A percentile compares a stretch with the other conserved stretches of the same genome.
Conservation (phyloP, 2,797 vertebrate species). For the Channa striata region DNA sequence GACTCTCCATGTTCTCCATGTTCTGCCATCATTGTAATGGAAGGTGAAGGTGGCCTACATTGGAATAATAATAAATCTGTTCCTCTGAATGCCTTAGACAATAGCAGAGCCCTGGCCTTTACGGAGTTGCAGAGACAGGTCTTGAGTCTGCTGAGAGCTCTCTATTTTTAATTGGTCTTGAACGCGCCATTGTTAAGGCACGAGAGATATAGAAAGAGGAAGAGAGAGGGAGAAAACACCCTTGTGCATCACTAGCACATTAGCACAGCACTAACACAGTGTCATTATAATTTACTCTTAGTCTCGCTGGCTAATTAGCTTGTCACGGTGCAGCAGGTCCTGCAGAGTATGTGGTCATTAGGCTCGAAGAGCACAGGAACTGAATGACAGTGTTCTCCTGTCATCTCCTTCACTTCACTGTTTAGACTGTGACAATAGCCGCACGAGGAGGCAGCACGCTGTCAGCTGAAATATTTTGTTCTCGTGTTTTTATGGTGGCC, state of each 20-base stretch:
- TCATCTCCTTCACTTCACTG: slow-evolving; percentile 45
- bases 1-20: slow-evolving; percentile 55
- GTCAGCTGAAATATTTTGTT: slow-evolving; percentile 36
- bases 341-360: slow-evolving; percentile 75
- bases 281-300: slow-evolving; percentile 81
- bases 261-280: slow-evolving; percentile 74
- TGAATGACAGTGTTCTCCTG: slow-evolving; percentile 56
- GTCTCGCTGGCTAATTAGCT: slow-evolving; percentile 82
- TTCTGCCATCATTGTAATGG: slow-evolving; percentile 77
- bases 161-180: slow-evolving; percentile 84
- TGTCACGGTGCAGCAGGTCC: slow-evolving; percentile 76
- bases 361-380: slow-evolving; percentile 49
- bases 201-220: slow-evolving; percentile 47
- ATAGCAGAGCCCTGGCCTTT: slow-evolving; percentile 77
- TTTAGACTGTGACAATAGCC: slow-evolving; percentile 34
- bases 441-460: slow-evolving; percentile 25
- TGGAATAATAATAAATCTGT: slow-evolving; percentile 84
- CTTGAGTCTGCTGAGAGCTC: slow-evolving; percentile 69
- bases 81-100: slow-evolving; percentile 76
- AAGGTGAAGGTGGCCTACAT: slow-evolving; percentile 83
- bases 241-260: slow-evolving; percentile 71
- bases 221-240: slow-evolving; percentile 54
- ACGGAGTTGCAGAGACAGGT: slow-evolving; percentile 67
- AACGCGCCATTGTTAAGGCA: slow-evolving; percentile 73
- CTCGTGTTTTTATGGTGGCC: slow-evolving; percentile 45